These are phyloP conservation scores for Netelia virgata DNA, from an alignment of 2,888 invertebrate genomes.

Conservation along the genomic window DNA sequence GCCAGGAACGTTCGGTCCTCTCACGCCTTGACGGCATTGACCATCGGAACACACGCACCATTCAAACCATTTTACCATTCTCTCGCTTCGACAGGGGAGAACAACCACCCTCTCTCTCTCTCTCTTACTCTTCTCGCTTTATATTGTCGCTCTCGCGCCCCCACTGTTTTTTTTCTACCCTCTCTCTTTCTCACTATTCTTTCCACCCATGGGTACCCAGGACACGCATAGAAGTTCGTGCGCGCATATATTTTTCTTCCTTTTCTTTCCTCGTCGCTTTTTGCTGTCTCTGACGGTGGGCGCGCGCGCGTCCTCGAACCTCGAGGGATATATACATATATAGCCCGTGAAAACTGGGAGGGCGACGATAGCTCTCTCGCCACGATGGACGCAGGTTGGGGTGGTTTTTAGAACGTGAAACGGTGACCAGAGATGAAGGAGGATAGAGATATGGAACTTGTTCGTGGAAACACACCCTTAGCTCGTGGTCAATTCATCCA, in stretches of 20 bases:
- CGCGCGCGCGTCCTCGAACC: conserved; percentile 48
- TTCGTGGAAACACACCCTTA: conserved; percentile 46
- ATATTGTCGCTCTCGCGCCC: conserved; percentile 66
- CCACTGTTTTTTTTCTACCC: conserved; percentile 59
- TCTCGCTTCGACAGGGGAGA: conserved; percentile 79
- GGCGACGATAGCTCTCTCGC: conserved; percentile 36
- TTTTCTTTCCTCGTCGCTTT: conserved; percentile 19
- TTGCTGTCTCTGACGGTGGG: conserved; percentile 32
- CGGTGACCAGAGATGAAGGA: conserved; percentile 35
- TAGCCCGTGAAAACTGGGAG: conserved; percentile 21
- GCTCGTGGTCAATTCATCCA: conserved; percentile 49
- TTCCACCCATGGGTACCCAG: conserved; percentile 28
- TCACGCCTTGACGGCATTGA: conserved; percentile 82
- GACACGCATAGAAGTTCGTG: conserved; percentile 19
- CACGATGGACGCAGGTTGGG: conserved; percentile 23
- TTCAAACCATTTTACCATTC: conserved; percentile 76
- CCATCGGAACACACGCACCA: conserved; percentile 76
- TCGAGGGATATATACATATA: background rate
- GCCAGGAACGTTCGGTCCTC: conserved; percentile 49
- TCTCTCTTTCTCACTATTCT: conserved; percentile 25
- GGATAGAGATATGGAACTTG: conserved; percentile 45
- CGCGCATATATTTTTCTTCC: conserved; percentile 35
- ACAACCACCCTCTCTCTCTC: conserved; percentile 4
- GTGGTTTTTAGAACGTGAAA: conserved; percentile 32
- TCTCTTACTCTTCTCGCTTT: conserved; percentile 51